These are phyloP conservation scores for Elgaria multicarinata DNA, from an alignment of 2,113 vertebrate species.

Conservation along the genomic window DNA sequence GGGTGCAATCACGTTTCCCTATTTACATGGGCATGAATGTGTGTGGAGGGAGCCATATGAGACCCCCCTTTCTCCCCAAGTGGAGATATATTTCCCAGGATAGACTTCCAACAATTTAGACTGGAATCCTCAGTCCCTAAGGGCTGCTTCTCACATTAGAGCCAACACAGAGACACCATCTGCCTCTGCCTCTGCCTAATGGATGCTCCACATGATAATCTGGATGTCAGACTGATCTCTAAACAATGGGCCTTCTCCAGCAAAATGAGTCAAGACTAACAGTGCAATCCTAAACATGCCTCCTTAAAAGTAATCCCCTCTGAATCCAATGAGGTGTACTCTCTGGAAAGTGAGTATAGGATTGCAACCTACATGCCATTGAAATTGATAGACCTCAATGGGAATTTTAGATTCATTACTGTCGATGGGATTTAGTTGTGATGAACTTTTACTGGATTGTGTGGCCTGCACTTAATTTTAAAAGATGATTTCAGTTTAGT, in stretches of 20 bases:
- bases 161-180: background rate
- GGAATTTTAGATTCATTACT: background rate
- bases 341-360: too few relatives aligned
- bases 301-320: background rate
- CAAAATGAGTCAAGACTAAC: background rate
- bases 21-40: background rate
- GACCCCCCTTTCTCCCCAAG: background rate
- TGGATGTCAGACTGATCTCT: background rate
- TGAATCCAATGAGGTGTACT: background rate
- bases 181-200: background rate
- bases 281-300: background rate
- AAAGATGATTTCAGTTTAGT: constrained; percentile 25
- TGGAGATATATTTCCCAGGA: too few relatives aligned
- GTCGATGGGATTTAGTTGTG: constrained; percentile 4
- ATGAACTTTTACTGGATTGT: constrained; percentile 19
- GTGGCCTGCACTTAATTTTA: background rate
- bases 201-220: background rate
- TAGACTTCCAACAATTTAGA: background rate
- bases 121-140: background rate
- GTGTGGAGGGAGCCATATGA: too few relatives aligned
- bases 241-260: background rate
- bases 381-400: background rate
- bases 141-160: background rate
- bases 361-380: background rate
- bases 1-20: background rate